A percentile compares a stretch with the other conserved stretches of the same genome.
Conservation (phyloP, 2,888 invertebrate species). For the Scaptomyza flava region DNA sequence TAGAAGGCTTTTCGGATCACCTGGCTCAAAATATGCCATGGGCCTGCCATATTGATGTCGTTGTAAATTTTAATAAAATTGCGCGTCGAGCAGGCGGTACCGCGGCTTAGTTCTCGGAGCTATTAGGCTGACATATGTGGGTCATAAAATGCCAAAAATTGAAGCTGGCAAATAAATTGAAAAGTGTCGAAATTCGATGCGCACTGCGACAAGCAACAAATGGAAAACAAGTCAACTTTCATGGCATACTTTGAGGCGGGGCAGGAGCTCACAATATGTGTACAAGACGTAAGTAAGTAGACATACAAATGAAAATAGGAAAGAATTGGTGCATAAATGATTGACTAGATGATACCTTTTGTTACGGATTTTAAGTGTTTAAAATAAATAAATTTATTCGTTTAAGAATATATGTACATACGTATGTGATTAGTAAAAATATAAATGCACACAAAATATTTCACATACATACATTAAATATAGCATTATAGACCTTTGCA, state of each 20-base stretch:
- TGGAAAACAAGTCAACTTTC: constrained; percentile 64
- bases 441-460: too few relatives aligned
- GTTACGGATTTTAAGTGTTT: not conserved
- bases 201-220: constrained; percentile 60
- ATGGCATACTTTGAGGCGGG: constrained; percentile 54
- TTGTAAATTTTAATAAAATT: constrained; percentile 57
- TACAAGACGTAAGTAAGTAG: constrained; percentile 15
- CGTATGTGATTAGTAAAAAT: too few relatives aligned
- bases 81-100: constrained; percentile 4
- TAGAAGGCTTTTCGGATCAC: constrained; percentile 19
- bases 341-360: not conserved
- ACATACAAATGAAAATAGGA: constrained; percentile 12
- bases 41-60: constrained; percentile 36
- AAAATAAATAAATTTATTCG: too few relatives aligned
- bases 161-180: constrained; percentile 39
- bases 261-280: constrained; percentile 32
- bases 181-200: constrained; percentile 42
- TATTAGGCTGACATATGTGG: constrained; percentile 63
- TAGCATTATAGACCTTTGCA: not conserved
- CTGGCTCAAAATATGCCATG: constrained; percentile 38
- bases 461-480: too few relatives aligned
- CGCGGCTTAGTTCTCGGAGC: constrained; percentile 44
- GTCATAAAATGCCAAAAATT: constrained; percentile 47
- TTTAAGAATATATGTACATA: too few relatives aligned
- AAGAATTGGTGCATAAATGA: not conserved